phyloP scores from a whole-genome alignment of 2,113 vertebrate genomes.

The Triplophysa dalaica region DNA sequence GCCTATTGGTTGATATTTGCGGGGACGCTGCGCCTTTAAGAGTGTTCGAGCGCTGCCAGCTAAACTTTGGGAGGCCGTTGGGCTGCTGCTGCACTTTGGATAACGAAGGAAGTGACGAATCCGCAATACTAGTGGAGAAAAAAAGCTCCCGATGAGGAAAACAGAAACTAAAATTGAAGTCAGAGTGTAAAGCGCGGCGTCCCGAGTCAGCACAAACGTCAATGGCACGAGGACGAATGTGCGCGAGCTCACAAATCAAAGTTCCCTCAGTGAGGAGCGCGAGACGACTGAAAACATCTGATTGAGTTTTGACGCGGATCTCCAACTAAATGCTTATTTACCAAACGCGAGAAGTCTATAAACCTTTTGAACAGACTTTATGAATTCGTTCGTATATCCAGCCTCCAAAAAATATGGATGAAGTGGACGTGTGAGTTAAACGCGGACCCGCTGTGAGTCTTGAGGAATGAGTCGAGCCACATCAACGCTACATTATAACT shows the following conservation, averaged over 20 bases:
- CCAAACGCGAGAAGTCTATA: not conserved
- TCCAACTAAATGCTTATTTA: not conserved
- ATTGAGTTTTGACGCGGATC: slow-evolving; percentile 10
- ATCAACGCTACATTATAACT: not conserved
- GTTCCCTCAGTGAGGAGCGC: slow-evolving; percentile 39
- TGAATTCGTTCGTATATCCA: not conserved
- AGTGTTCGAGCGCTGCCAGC: slow-evolving; percentile 64
- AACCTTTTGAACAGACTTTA: not conserved
- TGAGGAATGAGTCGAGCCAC: slow-evolving; percentile 41
- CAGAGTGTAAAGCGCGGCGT: slow-evolving; percentile 50
- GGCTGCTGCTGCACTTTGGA: slow-evolving; percentile 64
- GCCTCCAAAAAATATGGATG: slow-evolving; percentile 20
- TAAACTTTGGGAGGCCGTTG: slow-evolving; percentile 69
- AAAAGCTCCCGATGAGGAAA: slow-evolving; percentile 51
- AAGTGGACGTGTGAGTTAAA: not conserved
- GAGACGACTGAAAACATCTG: slow-evolving; percentile 34
- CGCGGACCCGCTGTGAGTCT: not conserved
- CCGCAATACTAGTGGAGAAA: slow-evolving; percentile 59
- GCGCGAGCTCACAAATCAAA: slow-evolving; percentile 27
- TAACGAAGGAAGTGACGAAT: slow-evolving; percentile 84
- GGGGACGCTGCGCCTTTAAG: slow-evolving; percentile 80
- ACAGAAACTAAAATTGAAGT: slow-evolving; percentile 61
- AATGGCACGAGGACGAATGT: slow-evolving; percentile 13
- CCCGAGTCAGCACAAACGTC: slow-evolving; percentile 29
- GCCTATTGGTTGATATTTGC: not conserved